Evolutionary conservation across 1,140 invertebrate species (phyloP).

Genomic region (Bombus vancouverensis): DNA sequence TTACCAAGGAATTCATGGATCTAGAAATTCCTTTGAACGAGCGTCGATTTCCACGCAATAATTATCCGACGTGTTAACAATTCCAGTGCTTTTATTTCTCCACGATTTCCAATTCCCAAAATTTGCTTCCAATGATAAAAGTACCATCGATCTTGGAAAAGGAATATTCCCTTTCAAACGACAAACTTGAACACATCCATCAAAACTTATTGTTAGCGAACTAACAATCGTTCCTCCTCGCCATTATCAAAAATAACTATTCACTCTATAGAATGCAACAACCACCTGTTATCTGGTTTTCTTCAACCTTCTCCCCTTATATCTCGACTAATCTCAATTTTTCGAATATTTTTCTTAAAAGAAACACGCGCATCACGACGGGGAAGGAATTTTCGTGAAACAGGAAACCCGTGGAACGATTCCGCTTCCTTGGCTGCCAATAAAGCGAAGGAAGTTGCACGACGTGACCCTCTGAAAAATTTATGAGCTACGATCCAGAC

Average conservation of each 20-base stretch:
- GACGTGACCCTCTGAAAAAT: slow-evolving; percentile 1
- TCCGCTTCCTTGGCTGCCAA: no score
- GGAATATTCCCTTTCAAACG: background rate
- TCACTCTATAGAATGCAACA: background rate
- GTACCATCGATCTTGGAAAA: no score
- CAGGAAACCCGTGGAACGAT: background rate
- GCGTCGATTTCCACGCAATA: background rate
- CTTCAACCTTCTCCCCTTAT: background rate
- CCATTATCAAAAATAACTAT: no score
- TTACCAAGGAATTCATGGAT: background rate
- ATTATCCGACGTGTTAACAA: no score
- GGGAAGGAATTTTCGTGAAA: background rate
- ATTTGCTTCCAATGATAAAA: no score
- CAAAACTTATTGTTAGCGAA: background rate
- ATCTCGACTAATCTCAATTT: background rate
- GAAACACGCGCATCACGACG: background rate
- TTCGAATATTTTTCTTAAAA: background rate
- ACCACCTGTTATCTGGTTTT: background rate
- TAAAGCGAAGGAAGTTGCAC: background rate
- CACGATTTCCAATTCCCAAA: no score
- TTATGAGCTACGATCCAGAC: background rate
- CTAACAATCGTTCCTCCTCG: background rate
- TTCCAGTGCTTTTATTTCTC: no score
- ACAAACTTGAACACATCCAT: background rate
- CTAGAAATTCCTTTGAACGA: background rate